phyloP scores from a whole-genome alignment of 2,888 invertebrate genomes.

The Xanthostigma xanthostigma region DNA sequence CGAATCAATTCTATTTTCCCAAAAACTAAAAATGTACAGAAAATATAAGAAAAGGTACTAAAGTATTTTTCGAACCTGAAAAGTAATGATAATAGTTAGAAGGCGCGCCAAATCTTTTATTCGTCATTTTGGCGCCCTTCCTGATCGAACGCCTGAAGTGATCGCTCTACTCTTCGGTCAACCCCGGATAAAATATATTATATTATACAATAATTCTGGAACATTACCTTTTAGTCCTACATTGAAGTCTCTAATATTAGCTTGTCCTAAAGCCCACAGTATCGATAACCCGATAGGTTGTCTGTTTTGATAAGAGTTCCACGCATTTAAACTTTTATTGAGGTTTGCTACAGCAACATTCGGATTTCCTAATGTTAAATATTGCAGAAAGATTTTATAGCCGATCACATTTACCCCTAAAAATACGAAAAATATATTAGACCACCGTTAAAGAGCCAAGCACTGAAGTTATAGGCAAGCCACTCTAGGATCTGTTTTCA shows the following conservation, averaged over 20 bases:
- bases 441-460: background rate
- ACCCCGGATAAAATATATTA: too few relatives aligned
- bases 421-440: constrained; percentile 5
- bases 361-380: constrained; percentile 49
- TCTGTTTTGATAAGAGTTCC: constrained; percentile 64
- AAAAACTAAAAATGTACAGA: too few relatives aligned
- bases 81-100: too few relatives aligned
- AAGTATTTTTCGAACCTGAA: too few relatives aligned
- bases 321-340: constrained; percentile 44
- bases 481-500: too few relatives aligned
- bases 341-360: constrained; percentile 43
- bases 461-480: background rate
- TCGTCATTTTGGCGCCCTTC: too few relatives aligned
- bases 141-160: too few relatives aligned
- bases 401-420: constrained; percentile 43
- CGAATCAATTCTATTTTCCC: too few relatives aligned
- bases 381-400: constrained; percentile 54
- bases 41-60: too few relatives aligned
- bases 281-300: constrained; percentile 56
- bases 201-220: background rate
- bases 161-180: too few relatives aligned
- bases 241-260: constrained; percentile 45
- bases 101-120: too few relatives aligned
- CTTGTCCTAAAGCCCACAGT: constrained; percentile 64
- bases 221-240: constrained; percentile 48